Conservation (phyloP, 2,888 invertebrate species). For the Erpobdella octoculata region DNA sequence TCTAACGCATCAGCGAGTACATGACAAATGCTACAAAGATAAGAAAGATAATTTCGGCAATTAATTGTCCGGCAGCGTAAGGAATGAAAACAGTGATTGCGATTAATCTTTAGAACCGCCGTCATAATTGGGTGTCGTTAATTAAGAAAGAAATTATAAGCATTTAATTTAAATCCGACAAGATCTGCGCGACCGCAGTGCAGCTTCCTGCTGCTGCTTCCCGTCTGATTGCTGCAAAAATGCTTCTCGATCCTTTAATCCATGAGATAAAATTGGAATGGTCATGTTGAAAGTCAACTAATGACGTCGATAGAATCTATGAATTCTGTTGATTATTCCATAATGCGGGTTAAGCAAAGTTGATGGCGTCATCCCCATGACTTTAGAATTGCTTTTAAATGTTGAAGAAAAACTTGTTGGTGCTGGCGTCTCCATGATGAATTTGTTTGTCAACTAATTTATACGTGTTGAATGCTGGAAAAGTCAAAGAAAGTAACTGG, state of each 20-base stretch:
- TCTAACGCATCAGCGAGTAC: constrained; percentile 17
- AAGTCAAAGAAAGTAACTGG: not conserved
- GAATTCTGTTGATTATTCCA: constrained; percentile 18
- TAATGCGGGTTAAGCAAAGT: too few species aligned
- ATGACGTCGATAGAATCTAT: constrained; percentile 17
- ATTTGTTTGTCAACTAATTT: too few species aligned
- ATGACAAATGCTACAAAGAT: constrained; percentile 22
- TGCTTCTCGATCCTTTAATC: constrained; percentile 27
- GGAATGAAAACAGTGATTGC: constrained; percentile 18
- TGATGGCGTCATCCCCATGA: too few species aligned
- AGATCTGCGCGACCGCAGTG: not conserved
- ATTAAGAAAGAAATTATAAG: not conserved
- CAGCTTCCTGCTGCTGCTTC: not conserved
- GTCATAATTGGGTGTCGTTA: not conserved
- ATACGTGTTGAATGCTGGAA: too few species aligned
- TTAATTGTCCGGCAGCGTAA: constrained; percentile 13
- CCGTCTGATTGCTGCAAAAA: constrained; percentile 27
- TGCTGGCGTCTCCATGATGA: too few species aligned
- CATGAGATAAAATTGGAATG: constrained; percentile 22
- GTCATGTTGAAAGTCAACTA: constrained; percentile 25
- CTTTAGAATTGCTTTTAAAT: too few species aligned
- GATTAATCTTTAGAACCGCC: not conserved
- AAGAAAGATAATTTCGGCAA: constrained; percentile 25
- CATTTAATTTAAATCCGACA: constrained; percentile 2
- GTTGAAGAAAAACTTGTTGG: too few species aligned